A percentile compares a stretch with the other conserved stretches of the same genome.
Evolutionary conservation across 1,140 invertebrate species (phyloP).

Genomic region (Lepidurus arcticus): DNA sequence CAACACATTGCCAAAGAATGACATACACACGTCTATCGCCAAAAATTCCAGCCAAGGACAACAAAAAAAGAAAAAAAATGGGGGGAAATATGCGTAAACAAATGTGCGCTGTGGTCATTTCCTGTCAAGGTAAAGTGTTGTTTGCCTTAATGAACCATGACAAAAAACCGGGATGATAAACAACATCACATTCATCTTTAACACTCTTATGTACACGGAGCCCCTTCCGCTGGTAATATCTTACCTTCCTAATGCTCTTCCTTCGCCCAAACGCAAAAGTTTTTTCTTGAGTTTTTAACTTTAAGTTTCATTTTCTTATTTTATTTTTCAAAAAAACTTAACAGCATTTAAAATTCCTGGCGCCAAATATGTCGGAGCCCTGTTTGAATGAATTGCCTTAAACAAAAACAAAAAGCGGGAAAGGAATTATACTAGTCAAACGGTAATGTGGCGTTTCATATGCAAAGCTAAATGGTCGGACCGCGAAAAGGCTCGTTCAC

Average conservation of each 20-base stretch:
- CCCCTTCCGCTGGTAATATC: constrained; percentile 8
- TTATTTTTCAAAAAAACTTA: background rate
- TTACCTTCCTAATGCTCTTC: background rate
- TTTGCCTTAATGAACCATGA: constrained; percentile 19
- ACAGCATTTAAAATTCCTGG: background rate
- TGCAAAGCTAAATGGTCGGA: constrained; percentile 61
- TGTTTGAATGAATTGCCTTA: no score
- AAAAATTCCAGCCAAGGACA: background rate
- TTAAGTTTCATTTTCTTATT: background rate
- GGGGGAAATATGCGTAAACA: constrained; percentile 2
- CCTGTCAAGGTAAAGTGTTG: constrained; percentile 17
- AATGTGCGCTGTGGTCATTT: constrained; percentile 19
- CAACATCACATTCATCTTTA: constrained; percentile 20
- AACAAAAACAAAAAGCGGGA: no score
- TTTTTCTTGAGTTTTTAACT: background rate
- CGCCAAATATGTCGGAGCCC: background rate
- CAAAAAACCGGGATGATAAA: constrained; percentile 19
- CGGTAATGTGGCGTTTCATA: constrained; percentile 54
- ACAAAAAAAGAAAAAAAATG: background rate
- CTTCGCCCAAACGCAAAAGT: background rate
- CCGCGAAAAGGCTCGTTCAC: constrained; percentile 56
- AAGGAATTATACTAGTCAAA: constrained; percentile 34
- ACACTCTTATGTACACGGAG: constrained; percentile 8
- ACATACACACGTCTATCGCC: constrained; percentile 16
- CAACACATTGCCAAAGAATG: constrained; percentile 18